A percentile compares a stretch with the other conserved stretches of the same genome.
Evolutionary conservation across 1,140 invertebrate species (phyloP).

Genomic region (Bombus consobrinus): DNA sequence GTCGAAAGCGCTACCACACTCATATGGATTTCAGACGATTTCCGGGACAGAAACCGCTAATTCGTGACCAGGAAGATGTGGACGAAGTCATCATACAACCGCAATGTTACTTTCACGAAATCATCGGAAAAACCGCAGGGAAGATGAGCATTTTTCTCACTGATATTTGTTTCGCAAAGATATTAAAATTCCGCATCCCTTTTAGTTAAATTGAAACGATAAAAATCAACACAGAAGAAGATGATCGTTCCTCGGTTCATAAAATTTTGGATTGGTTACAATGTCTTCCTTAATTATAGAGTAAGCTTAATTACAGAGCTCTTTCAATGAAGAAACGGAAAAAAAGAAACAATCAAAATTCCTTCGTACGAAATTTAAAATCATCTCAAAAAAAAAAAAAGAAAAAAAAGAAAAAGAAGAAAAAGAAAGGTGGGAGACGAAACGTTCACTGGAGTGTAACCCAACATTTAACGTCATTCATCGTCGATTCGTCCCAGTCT

Average conservation of each 20-base stretch:
- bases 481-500: conserved; percentile 5
- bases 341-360: background rate
- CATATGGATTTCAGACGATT: conserved; percentile 25
- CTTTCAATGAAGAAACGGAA: background rate
- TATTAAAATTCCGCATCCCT: background rate
- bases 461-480: background rate
- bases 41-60: conserved; percentile 34
- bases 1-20: conserved; percentile 38
- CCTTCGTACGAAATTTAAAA: background rate
- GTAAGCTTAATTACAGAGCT: background rate
- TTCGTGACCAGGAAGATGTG: background rate
- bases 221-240: background rate
- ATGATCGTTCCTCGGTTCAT: background rate
- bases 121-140: conserved; percentile 7
- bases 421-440: too few species aligned
- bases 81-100: background rate
- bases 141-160: background rate
- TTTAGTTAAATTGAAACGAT: background rate
- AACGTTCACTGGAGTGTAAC: too few species aligned
- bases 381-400: background rate
- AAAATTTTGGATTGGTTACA: background rate
- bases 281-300: background rate
- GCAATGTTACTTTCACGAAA: conserved; percentile 6
- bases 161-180: background rate
- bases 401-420: background rate